phyloP scores from a whole-genome alignment of 2,797 vertebrate species.

The Myioborus miniatus region DNA sequence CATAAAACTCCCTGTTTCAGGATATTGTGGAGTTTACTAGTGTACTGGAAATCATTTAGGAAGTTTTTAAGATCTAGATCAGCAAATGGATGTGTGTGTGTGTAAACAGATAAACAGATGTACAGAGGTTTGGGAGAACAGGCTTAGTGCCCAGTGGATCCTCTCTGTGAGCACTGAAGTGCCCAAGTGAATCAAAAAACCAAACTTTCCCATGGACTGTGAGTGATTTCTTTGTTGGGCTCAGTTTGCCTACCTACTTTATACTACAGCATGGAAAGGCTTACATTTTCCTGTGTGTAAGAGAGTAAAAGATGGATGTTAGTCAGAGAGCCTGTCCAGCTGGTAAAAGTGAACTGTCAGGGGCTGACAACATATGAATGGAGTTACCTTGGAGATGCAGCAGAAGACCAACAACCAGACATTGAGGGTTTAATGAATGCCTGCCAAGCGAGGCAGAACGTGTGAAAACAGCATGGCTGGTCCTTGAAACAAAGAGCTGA shows the following conservation, averaged over 20 bases:
- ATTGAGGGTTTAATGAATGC: not conserved
- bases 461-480: not conserved
- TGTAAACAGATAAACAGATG: not conserved
- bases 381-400: conserved; percentile 55
- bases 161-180: not conserved
- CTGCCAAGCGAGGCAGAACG: not conserved
- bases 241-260: not conserved
- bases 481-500: not conserved
- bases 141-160: not conserved
- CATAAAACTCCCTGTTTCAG: not conserved
- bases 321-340: not conserved
- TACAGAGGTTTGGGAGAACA: not conserved
- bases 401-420: not conserved
- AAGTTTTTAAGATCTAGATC: not conserved
- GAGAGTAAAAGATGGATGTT: not conserved
- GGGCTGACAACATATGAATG: not conserved
- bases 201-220: conserved; percentile 3
- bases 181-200: not conserved
- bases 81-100: not conserved
- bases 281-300: not conserved
- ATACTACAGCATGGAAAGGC: not conserved
- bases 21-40: not conserved
- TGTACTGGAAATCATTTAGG: not conserved
- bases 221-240: not conserved
- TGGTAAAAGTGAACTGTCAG: conserved; percentile 12